Conservation (phyloP, 2,113 vertebrate species). For the Bagarius yarrelli region DNA sequence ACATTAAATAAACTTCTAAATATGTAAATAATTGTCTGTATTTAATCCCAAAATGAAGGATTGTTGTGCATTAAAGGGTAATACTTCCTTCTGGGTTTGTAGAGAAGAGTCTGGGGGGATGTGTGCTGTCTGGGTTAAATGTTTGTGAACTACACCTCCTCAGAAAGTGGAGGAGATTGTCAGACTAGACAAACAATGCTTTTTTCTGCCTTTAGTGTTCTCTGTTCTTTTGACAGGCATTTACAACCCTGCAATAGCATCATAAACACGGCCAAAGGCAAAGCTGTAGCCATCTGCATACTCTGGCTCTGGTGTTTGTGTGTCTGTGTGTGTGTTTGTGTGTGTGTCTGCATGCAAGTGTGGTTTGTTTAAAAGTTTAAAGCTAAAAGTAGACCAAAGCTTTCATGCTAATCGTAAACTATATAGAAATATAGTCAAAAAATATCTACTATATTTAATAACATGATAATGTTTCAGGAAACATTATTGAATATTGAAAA, state of each 20-base stretch:
- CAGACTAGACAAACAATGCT: constrained; percentile 38
- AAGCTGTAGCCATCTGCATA: constrained; percentile 26
- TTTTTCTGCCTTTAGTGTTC: constrained; percentile 15
- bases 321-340: constrained; percentile 17
- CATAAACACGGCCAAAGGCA: constrained; percentile 65
- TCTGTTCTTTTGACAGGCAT: constrained; percentile 67
- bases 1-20: not conserved
- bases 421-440: too few species aligned
- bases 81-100: not conserved
- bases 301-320: not conserved
- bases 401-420: not conserved
- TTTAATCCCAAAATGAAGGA: not conserved
- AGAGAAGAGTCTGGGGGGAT: constrained; percentile 20
- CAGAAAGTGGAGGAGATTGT: constrained; percentile 27
- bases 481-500: not conserved
- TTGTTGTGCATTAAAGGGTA: not conserved
- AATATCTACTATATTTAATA: too few species aligned
- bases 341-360: constrained; percentile 12
- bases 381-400: not conserved
- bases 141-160: constrained; percentile 50
- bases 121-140: constrained; percentile 36
- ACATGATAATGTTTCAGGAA: not conserved
- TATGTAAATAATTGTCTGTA: not conserved
- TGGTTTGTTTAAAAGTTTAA: constrained; percentile 11
- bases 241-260: constrained; percentile 76